Base-by-base conservation (phyloP, 2,113 vertebrate genomes). In the Bubo scandiacus region DNA sequence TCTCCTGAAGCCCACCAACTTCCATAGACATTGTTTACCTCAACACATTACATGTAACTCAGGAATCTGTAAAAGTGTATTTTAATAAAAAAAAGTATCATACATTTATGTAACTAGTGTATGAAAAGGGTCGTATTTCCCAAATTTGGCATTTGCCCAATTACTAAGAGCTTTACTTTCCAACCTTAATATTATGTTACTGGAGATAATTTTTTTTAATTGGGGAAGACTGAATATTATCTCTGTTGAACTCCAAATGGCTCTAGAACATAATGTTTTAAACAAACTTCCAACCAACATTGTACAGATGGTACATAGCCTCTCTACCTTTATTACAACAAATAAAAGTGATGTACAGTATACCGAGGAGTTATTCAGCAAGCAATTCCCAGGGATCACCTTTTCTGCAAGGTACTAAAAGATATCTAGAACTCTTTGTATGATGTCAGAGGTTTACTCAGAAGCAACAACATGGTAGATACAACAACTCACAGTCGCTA, bases 371-470 rank as follows among this genome's bases (percentile, higher is more conserved):
- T 17, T 89, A 43, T 25, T 80, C 78, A 86, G 61, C 71, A 54
- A 81, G 62, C 67, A 92, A 51, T 86, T 90, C 68, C 94, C 90
- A 90, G 63, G 49, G 22, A 91, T 26, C 72, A 62, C 92, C 79
- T 84, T 75, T 65, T 72, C 78, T 81, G 65, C 62, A 38, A 14
- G 11, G 54, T 51, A 67, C 57, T 62, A 40, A 71, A 90, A 80
- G 36, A 7, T 13, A 61, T 4, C 86, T 51, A 55, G 36, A 81
- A 84, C 34, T 81, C 55, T 73, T 75, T 45, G 8, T 9, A n/a
- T 0, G 6, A 72, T 68, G 45, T 15, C 38, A 3, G 51, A 86
- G n/a, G 38, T 85, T 94, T 73, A 77, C 51, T 49, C 68, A 30
- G 74, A 61, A 86, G 68, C 52, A 79, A 34, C 73, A 91, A 22